A percentile compares a stretch with the other conserved stretches of the same genome.
phyloP scores from a whole-genome alignment of 2,888 invertebrate species.

The Chymomyza fuscimana region DNA sequence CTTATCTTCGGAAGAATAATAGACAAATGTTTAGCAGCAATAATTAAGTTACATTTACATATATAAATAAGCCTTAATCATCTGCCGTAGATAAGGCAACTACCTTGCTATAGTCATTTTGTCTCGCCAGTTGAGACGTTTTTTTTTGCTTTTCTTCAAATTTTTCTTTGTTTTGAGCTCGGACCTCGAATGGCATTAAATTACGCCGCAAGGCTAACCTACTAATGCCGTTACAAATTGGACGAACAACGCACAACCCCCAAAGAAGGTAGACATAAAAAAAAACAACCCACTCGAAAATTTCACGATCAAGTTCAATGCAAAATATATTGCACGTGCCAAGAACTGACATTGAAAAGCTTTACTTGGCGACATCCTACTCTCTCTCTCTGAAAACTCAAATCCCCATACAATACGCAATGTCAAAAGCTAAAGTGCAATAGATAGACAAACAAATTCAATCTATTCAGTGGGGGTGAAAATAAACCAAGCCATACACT shows the following conservation, averaged over 20 bases:
- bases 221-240: background rate
- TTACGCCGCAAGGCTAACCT: too few relatives aligned
- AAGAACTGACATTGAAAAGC: conserved; percentile 53
- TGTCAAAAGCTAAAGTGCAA: conserved; percentile 67
- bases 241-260: background rate
- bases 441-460: conserved; percentile 31
- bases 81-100: too few relatives aligned
- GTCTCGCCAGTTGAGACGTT: too few relatives aligned
- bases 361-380: background rate
- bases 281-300: conserved; percentile 34
- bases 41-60: too few relatives aligned
- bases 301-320: conserved; percentile 69
- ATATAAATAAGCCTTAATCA: too few relatives aligned
- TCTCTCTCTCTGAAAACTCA: background rate
- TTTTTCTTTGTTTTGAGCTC: too few relatives aligned
- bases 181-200: too few relatives aligned
- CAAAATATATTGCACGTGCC: conserved; percentile 30
- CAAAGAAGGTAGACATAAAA: background rate
- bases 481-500: conserved; percentile 22
- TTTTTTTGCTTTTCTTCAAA: too few relatives aligned
- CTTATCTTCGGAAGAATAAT: too few relatives aligned
- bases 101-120: too few relatives aligned
- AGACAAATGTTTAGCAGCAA: too few relatives aligned
- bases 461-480: background rate
- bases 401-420: conserved; percentile 35